Evolutionary conservation across 2,797 vertebrate species (phyloP), one percentile per base, ranked within the genome.

Genomic region (Pampus argenteus): DNA sequence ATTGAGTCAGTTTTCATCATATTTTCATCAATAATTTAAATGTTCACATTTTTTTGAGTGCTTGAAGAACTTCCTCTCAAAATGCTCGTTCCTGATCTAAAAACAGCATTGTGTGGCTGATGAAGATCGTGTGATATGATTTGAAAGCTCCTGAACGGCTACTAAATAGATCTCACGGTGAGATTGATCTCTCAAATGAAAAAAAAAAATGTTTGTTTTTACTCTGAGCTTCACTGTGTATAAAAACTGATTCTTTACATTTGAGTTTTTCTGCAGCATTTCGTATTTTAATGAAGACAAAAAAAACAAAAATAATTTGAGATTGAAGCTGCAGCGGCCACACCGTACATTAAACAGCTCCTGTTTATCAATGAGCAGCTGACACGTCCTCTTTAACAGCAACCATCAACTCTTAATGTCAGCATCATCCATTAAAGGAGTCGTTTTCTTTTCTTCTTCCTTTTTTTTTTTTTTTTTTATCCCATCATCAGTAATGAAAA

Each of bases 381-480:
- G 61, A 65, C 49, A 57, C 10, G 9, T 78, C 42, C 25, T 47
- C 60, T 61, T 74, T 81, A 81, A 69, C 73, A 38, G 74, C 67
- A 56, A 50, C 69, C 61, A 78, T 75, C 66, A 50, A 17, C 31
- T 59, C 45, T 78, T 69, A 77, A 81, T 76, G 77, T 72, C 76
- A 66, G 75, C 58, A 60, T 65, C 47, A 66, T 65, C 62, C 66
- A 77, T 81, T 78, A 76, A 74, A 68, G 38, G n/a, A 42, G 13
- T 60, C 48, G 44, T 70, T 74, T 54, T 47, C 17, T 59, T 63
- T 13, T 48, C 40, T 44, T 44, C n/a, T 7, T 44, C 9, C 18
- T 6, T 40, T 13, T 14, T 13, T 40, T 23, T 23, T 20, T 25
- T n/a, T 40, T 56, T 66, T 68, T 18, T 23, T 4, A 61, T 65